Conservation (phyloP, 2,888 invertebrate species). For the Ryuthela nishihirai region DNA sequence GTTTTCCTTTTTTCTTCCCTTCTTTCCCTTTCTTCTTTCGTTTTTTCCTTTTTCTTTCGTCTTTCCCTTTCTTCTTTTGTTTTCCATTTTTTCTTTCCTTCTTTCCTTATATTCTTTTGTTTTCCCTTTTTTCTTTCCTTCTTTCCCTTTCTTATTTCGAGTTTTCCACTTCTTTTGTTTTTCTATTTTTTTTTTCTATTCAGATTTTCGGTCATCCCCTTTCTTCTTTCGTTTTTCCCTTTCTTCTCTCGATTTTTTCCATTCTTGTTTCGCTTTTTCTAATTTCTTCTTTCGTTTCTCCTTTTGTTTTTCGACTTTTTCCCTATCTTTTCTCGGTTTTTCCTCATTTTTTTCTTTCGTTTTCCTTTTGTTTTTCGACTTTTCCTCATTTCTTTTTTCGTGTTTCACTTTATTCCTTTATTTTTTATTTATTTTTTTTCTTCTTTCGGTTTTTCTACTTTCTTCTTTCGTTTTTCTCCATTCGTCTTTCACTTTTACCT, state of each 20-base stretch:
- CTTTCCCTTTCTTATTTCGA: slow-evolving; percentile 12
- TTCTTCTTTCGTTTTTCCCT: background rate
- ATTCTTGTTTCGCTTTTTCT: slow-evolving; percentile 25
- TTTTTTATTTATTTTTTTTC: background rate
- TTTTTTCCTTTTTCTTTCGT: background rate
- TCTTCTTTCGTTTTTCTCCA: background rate
- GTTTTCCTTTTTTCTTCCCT: slow-evolving; percentile 1
- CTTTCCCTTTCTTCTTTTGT: background rate
- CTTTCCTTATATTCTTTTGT: slow-evolving; percentile 6
- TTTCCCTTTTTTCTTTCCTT: slow-evolving; percentile 32
- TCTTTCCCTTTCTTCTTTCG: slow-evolving; percentile 6
- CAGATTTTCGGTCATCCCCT: slow-evolving; percentile 5
- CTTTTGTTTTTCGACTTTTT: slow-evolving; percentile 30
- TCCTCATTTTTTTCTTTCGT: slow-evolving; percentile 2
- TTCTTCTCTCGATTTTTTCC: slow-evolving; percentile 12
- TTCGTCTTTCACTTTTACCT: slow-evolving; percentile 24
- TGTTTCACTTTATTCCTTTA: background rate
- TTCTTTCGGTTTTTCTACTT: background rate
- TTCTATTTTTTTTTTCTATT: slow-evolving; percentile 37
- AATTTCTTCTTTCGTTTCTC: background rate
- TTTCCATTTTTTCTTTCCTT: slow-evolving; percentile 1
- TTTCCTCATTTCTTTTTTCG: background rate
- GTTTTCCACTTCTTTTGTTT: slow-evolving; percentile 34
- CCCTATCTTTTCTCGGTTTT: slow-evolving; percentile 15
- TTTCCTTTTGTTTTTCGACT: background rate